A percentile compares a stretch with the other conserved stretches of the same genome.
Conservation (phyloP, 2,113 vertebrate species). For the Scalopus aquaticus region DNA sequence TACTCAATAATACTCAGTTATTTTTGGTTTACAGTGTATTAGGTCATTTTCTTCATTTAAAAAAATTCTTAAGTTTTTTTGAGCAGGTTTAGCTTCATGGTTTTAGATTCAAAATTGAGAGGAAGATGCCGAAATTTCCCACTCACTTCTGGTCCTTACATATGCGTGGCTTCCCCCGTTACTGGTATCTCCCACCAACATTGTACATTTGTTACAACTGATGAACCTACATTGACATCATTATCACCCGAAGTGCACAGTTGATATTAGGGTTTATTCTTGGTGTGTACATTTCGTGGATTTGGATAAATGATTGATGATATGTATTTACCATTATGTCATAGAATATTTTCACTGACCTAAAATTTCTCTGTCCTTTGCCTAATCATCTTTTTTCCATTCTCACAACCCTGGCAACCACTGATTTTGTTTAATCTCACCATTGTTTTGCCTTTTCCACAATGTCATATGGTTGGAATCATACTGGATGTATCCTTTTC, state of each 20-base stretch:
- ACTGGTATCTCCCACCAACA: not conserved
- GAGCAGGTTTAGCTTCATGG: not conserved
- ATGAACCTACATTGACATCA: not conserved
- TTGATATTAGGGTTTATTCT: not conserved
- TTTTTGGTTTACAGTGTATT: constrained; percentile 49
- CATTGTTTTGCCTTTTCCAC: not conserved
- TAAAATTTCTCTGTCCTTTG: not conserved
- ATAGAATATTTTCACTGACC: not conserved
- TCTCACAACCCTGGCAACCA: not conserved
- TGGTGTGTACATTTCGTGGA: not conserved
- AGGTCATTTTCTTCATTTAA: not conserved
- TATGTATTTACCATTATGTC: not conserved
- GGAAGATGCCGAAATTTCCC: not conserved
- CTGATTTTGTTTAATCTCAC: not conserved
- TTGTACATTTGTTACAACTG: not conserved
- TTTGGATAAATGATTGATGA: not conserved
- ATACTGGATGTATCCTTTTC: not conserved
- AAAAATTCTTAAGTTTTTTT: not conserved
- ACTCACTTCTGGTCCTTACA: not conserved
- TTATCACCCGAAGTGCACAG: not conserved
- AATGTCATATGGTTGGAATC: not conserved
- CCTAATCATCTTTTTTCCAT: not conserved
- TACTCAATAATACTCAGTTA: not conserved
- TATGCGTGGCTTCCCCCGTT: not conserved
- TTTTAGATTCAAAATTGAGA: not conserved